phyloP scores from a whole-genome alignment of 1,140 invertebrate species.

The Aphaenogaster floridana region DNA sequence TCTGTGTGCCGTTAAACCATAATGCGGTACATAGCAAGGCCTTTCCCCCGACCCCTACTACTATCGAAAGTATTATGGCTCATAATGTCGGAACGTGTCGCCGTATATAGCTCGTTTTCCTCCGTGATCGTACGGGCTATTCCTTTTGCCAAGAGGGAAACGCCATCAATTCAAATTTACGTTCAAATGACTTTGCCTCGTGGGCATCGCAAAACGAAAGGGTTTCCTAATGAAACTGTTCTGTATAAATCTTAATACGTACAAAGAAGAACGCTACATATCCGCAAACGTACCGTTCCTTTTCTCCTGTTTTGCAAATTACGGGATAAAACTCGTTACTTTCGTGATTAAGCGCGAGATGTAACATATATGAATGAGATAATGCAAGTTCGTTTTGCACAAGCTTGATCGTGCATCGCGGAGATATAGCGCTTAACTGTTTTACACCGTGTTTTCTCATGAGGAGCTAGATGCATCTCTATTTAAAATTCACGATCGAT shows the following conservation, averaged over 20 bases:
- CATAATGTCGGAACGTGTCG: constrained; percentile 65
- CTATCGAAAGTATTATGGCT: constrained; percentile 51
- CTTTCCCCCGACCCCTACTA: neutral
- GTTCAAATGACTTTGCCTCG: constrained; percentile 4
- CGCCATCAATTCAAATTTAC: constrained; percentile 45
- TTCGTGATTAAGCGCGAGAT: neutral
- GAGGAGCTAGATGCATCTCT: neutral
- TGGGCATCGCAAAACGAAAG: neutral
- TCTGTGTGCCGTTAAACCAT: constrained; percentile 65
- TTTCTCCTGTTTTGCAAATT: neutral
- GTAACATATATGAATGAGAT: neutral
- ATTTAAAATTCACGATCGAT: constrained; percentile 54
- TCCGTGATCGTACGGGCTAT: neutral
- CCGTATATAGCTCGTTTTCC: constrained; percentile 18
- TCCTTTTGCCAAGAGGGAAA: neutral
- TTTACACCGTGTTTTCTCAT: constrained; percentile 11
- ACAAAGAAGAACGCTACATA: neutral
- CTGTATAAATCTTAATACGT: neutral
- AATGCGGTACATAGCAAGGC: constrained; percentile 59
- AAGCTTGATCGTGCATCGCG: neutral
- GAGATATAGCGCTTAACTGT: neutral
- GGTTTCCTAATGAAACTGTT: neutral
- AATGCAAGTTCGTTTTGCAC: neutral
- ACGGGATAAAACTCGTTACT: neutral
- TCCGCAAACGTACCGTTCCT: neutral